Evolutionary conservation across 2,797 vertebrate species (phyloP), one percentile per base, ranked within the genome.

Genomic region (Tenualosa thibaudeaui): DNA sequence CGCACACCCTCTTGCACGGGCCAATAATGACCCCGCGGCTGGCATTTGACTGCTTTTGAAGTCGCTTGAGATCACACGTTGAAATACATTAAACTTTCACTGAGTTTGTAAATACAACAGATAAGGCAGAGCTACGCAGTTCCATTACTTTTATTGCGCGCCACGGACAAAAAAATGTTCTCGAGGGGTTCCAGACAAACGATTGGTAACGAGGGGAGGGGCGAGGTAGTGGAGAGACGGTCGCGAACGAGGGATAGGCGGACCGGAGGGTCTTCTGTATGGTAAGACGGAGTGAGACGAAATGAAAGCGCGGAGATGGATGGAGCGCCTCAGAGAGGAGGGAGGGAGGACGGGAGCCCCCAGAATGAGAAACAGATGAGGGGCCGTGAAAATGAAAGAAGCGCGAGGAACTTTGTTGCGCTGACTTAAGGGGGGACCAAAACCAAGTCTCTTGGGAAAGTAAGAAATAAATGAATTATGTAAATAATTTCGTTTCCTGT

Each of bases 131-230:
- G 71, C 71, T 78, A 78, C 40, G 71, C 71, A 78, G 17, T 19
- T 78, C 15, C 71, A 43, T 43, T 78, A 78, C 71, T 43, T 78
- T 78, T 78, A 78, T 78, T 78, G 71, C 71, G 71, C 71, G 37
- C 71, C 71, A 78, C 71, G 37, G 40, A 78, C 71, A 46, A 78
- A 78, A 54, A 78, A 78, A 46, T 46, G 40, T 46, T 78, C 71
- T 78, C 71, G 71, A 78, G 71, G 71, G 71, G 71, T 78, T 78
- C 71, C 71, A 17, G 71, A 22, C 71, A 40, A 78, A 78, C 71
- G 71, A 78, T 78, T 78, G 71, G 71, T 78, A 82, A 56, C 53
- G 81, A 82, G 81, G 31, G 81, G 53, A 82, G 81, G 51, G 51
- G 81, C 81, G 53, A 51, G 56, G 53, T 54, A 58, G 81, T 54